phyloP scores from a whole-genome alignment of 2,797 vertebrate species.

The Hybognathus amarus region DNA sequence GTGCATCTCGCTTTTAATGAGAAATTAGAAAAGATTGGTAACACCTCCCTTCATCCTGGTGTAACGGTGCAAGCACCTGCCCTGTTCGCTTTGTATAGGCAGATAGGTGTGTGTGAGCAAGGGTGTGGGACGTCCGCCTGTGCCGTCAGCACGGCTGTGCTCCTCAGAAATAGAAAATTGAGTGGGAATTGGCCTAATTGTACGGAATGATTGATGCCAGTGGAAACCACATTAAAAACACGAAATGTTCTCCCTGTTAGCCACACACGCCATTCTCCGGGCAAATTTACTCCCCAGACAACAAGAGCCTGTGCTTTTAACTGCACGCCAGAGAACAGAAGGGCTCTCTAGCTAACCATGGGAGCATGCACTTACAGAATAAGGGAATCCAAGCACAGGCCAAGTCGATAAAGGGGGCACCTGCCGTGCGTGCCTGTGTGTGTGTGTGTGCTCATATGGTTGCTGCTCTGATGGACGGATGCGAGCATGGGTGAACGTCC shows the following conservation, averaged over 20 bases:
- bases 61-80: constrained; percentile 83
- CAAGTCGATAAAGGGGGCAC: constrained; percentile 48
- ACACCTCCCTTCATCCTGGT: constrained; percentile 67
- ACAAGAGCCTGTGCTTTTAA: constrained; percentile 58
- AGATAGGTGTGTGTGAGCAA: constrained; percentile 58
- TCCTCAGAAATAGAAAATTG: constrained; percentile 88
- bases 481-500: constrained; percentile 53
- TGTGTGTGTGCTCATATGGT: constrained; percentile 14
- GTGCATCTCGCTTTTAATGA: constrained; percentile 70
- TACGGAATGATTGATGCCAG: constrained; percentile 91
- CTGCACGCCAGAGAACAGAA: constrained; percentile 56
- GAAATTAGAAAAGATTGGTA: constrained; percentile 69
- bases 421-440: neutral
- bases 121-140: constrained; percentile 84
- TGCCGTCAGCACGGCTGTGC: constrained; percentile 86
- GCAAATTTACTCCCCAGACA: constrained; percentile 73
- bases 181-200: constrained; percentile 90
- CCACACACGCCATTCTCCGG: constrained; percentile 66
- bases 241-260: constrained; percentile 77
- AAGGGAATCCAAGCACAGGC: constrained; percentile 46
- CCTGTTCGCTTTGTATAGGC: constrained; percentile 72
- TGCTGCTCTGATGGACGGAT: constrained; percentile 56
- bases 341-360: constrained; percentile 53
- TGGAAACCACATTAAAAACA: constrained; percentile 85
- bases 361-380: constrained; percentile 59